These are phyloP conservation scores for Dasypogon diadema DNA, from an alignment of 2,888 invertebrate species.

Conservation along the genomic window DNA sequence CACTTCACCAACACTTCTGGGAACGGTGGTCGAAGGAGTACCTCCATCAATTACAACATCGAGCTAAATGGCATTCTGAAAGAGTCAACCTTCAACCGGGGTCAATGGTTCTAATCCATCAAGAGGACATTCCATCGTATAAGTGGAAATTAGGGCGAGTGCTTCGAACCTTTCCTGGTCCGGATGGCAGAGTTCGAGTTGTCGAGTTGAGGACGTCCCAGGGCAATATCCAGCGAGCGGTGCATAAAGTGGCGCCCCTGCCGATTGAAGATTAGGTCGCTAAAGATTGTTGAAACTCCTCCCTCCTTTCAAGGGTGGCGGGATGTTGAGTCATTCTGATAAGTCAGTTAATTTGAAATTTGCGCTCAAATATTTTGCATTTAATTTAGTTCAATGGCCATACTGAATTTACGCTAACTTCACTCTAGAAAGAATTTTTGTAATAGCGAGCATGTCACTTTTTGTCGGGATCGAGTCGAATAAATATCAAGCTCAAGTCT, in stretches of 20 bases:
- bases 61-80: constrained; percentile 10
- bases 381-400: too few relatives aligned
- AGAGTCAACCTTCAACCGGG: neutral
- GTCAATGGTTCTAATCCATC: neutral
- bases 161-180: neutral
- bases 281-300: neutral
- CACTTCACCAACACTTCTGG: constrained; percentile 7
- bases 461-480: too few relatives aligned
- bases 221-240: neutral
- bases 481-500: too few relatives aligned
- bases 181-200: neutral
- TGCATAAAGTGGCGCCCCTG: neutral
- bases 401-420: too few relatives aligned
- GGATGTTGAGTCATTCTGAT: constrained; percentile 12
- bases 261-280: neutral
- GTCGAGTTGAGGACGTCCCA: neutral
- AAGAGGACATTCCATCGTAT: constrained; percentile 4
- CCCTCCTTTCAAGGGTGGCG: constrained; percentile 4
- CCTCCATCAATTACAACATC: neutral
- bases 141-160: constrained; percentile 10
- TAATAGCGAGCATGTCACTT: too few relatives aligned
- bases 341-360: too few relatives aligned
- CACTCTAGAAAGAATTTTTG: too few relatives aligned
- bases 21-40: constrained; percentile 18
- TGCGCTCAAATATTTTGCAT: too few relatives aligned